Base-by-base conservation (phyloP, 1,140 invertebrate species). In the Zaprionus lachaisei region DNA sequence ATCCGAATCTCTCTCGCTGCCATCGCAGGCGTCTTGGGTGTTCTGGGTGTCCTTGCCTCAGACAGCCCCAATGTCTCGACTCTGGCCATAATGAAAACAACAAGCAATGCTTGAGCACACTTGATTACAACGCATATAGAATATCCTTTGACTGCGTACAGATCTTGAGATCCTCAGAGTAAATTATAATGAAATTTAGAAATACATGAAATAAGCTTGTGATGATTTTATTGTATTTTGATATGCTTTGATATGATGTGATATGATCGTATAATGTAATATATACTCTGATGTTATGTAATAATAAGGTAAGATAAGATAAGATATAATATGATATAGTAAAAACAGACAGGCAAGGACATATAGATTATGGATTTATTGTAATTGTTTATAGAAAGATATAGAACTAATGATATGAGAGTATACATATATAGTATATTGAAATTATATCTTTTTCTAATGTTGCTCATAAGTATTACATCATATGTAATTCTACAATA, bases 61-160 rank as follows among this genome's bases (percentile, higher is more conserved):
- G 81, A 58, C 72, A 71, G 76, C 71, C 71, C 37, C 71, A 68
- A 34, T 47, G 71, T 69, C 68, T 65, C 41, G 55, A 58, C 68
- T 74, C 57, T 31, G 47, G 63, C 31, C 44, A 51, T 66, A 41
- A 61, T 44, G 62, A 44, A 55, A 72, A 72, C 57, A 66, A 61
- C 47, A 54, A 47, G 72, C 31, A 31, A 17, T n/a, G 31, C 20
- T 17, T 28, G 9, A 12, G 38, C 7, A 37, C 14, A 28, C 51
- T 37, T 57, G 6, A 20, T 47, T 28, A 28, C 9, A 38, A 22
- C 67, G 67, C 63, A 64, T 4, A 14, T 37, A 4, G 20, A 4
- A 72, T 76, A 49, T 69, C 22, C 74, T 62, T 4, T 15, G 12
- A 57, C 14, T 14, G 7, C 5, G 6, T 5, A 7, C 4, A 47